phyloP scores from a whole-genome alignment of 92 coral and sea anemone species.

The Bergia puertoricense region DNA sequence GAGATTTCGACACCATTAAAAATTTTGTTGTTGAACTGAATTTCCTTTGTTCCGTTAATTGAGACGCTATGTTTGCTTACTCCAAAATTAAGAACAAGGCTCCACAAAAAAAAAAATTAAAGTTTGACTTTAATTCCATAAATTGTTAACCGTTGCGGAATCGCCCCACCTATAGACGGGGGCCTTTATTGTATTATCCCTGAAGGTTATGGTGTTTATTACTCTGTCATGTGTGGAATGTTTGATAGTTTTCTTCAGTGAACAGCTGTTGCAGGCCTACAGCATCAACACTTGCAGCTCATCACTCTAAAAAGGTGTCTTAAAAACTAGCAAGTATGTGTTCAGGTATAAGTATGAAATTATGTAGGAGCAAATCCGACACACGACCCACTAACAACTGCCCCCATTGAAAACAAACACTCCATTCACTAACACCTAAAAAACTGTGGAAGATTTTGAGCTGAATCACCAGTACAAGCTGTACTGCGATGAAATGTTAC shows the following conservation, averaged over 20 bases:
- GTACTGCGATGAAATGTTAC: background rate
- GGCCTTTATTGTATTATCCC: slow-evolving; percentile 22
- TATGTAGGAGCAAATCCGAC: background rate
- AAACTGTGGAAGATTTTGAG: slow-evolving; percentile 18
- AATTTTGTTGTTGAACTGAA: background rate
- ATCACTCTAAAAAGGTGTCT: slow-evolving; percentile 3
- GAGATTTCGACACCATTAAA: slow-evolving; percentile 33
- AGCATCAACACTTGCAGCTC: background rate
- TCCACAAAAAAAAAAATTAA: slow-evolving; percentile 16
- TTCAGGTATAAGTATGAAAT: slow-evolving; percentile 10
- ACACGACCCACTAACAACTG: background rate
- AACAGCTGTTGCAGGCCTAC: slow-evolving; percentile 10
- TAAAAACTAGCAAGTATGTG: background rate
- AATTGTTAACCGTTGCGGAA: slow-evolving; percentile 16
- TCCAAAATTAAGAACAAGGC: slow-evolving; percentile 36
- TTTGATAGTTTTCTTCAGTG: background rate
- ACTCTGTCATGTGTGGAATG: slow-evolving; percentile 23
- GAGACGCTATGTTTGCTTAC: slow-evolving; percentile 10
- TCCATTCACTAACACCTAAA: slow-evolving; percentile 1
- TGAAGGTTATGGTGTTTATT: slow-evolving; percentile 4
- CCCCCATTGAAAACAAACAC: background rate
- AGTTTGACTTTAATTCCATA: slow-evolving; percentile 13
- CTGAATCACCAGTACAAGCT: background rate
- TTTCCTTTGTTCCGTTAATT: slow-evolving; percentile 26
- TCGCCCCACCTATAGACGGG: slow-evolving; percentile 36